Percentiles rank a stretch among this genome's conserved stretches.
Conservation (phyloP, 2,797 vertebrate species). For the Poecilia velifera region DNA sequence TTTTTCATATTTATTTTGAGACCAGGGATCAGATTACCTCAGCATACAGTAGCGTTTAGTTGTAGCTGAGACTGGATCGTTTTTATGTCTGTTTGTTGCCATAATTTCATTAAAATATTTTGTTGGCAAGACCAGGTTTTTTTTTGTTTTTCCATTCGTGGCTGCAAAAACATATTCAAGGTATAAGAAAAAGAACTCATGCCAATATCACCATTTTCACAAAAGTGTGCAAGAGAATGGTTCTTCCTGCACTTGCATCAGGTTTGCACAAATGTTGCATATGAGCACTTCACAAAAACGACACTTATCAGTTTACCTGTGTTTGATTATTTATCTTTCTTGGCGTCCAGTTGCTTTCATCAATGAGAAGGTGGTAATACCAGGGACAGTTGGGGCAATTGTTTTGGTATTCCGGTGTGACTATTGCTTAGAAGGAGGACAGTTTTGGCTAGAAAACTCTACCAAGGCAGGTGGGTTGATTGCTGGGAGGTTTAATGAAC, state of each 20-base stretch:
- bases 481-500: conserved; percentile 59
- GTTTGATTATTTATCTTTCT: background rate
- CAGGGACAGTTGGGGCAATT: conserved; percentile 23
- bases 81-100: background rate
- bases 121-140: background rate
- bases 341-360: background rate
- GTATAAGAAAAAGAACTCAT: background rate
- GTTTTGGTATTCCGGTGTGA: conserved; percentile 25
- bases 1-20: background rate
- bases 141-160: background rate
- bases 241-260: background rate
- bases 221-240: background rate
- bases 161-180: background rate
- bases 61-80: background rate
- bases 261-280: background rate
- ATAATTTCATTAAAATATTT: background rate
- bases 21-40: background rate
- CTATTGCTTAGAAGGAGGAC: conserved; percentile 29
- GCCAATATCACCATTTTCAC: background rate
- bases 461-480: conserved; percentile 36
- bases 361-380: background rate
- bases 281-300: background rate
- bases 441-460: conserved; percentile 28
- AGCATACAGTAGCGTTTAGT: background rate
- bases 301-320: background rate